phyloP scores from a whole-genome alignment of 53 echinoderm and acorn worm species.

The Apostichopus leukothele region DNA sequence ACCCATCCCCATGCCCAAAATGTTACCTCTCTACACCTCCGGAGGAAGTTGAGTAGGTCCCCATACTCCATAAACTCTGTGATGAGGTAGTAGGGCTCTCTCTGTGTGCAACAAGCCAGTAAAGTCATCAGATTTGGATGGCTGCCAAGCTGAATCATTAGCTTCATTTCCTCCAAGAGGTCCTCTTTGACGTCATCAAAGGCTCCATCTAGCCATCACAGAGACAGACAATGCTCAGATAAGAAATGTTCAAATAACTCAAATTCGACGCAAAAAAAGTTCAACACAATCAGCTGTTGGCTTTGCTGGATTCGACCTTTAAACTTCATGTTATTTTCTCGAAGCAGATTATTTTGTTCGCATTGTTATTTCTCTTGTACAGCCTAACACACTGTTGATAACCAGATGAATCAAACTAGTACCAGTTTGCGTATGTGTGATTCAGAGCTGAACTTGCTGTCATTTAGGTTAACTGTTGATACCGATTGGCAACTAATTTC shows the following conservation, averaged over 20 bases:
- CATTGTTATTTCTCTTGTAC: too few species aligned
- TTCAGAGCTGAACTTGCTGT: too few species aligned
- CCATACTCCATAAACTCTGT: slow-evolving; percentile 96
- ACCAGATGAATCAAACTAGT: too few species aligned
- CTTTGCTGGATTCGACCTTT: too few species aligned
- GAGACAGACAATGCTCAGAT: background rate
- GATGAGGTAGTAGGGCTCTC: slow-evolving; percentile 87
- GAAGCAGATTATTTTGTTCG: too few species aligned
- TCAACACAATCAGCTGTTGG: too few species aligned
- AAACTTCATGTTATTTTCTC: too few species aligned
- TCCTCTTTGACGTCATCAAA: slow-evolving; percentile 56
- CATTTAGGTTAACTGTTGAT: too few species aligned
- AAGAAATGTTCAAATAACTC: background rate
- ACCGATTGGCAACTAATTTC: too few species aligned
- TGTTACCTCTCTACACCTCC: slow-evolving; percentile 76
- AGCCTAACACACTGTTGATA: too few species aligned
- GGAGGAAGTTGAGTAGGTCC: slow-evolving; percentile 78
- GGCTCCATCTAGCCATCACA: slow-evolving; percentile 25
- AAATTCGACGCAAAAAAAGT: background rate
- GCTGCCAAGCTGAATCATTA: slow-evolving; percentile 81
- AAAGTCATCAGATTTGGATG: slow-evolving; percentile 79
- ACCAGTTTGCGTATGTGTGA: too few species aligned
- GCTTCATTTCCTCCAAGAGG: slow-evolving; percentile 74
- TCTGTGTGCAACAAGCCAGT: slow-evolving; percentile 76
- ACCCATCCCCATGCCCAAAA: too few species aligned